Base-by-base conservation (phyloP, 2,888 invertebrate species). In the Cheiracanthium punctorium region DNA sequence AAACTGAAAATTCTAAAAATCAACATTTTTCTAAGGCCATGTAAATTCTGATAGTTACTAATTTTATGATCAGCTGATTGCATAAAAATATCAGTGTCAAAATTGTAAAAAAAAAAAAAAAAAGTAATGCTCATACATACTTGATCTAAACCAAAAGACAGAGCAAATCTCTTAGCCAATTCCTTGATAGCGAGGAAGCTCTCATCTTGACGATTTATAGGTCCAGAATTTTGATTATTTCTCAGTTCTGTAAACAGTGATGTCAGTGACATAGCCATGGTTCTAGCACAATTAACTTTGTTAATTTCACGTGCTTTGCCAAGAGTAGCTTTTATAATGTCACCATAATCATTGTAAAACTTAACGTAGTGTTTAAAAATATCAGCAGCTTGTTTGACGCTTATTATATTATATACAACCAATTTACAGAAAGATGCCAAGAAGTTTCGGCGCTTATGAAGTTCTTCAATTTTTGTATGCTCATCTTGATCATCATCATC, bases 321-420 rank as follows among this genome's bases (percentile, higher is more conserved):
- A 90, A 99, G 93, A 12, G 99, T 98, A 43, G 97, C 96, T 93
- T 99, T 99, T 89, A 99, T 93, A 65, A 91, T 90, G 70, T 90
- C 90, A 32, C 90, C 90, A 81, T 90, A 91, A 85, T 90, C 90
- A 81, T 90, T 90, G 77, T 90, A 91, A 80, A 91, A 91, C 88
- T 97, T 97, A 87, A 98, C 97, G 92, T 99, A 99, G 92, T 98
- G 97, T 92, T 98, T 97, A 92, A 99, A 98, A 82, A 99, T 96
- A 91, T 97, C 96, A 0, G 98, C 96, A 17, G 97, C 98, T 90
- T 96, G 94, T 91, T 96, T 95, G 0, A 98, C 96, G 33, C 97
- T 97, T 92, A 99, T 94, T 89, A 98, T 96, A 92, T 98, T 99
- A 93, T 99, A 99, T 76, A 99, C 97, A 90, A 99, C 96, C 72